Conservation (phyloP, 2,888 invertebrate genomes). For the Zonitis immaculata region DNA sequence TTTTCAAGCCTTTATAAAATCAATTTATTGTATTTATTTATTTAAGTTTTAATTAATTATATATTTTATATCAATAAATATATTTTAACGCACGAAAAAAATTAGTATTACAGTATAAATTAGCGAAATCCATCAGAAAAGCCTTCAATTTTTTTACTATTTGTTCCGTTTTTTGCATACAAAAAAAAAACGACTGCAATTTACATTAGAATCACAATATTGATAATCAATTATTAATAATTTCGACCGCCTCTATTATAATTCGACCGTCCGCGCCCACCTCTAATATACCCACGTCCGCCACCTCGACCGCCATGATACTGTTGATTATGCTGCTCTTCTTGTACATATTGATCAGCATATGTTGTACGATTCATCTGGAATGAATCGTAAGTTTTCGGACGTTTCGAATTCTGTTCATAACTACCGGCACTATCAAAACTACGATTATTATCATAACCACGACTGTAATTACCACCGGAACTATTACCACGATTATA, state of each 20-base stretch:
- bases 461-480: conserved; percentile 22
- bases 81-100: no score
- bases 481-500: background rate
- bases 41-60: background rate
- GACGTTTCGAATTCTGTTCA: conserved; percentile 41
- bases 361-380: conserved; percentile 44
- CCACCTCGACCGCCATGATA: conserved; percentile 37
- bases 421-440: conserved; percentile 38
- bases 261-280: conserved; percentile 42
- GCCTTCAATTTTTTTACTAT: no score
- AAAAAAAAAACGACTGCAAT: no score
- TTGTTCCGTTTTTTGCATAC: no score
- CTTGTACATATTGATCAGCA: conserved; percentile 49
- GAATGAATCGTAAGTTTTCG: conserved; percentile 47
- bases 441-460: conserved; percentile 30
- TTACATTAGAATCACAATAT: no score
- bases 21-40: background rate
- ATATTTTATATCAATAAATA: background rate
- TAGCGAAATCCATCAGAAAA: no score
- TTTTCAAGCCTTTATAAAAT: conserved; percentile 21
- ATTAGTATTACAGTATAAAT: no score
- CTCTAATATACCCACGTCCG: conserved; percentile 26
- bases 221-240: conserved; percentile 11
- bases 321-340: conserved; percentile 45
- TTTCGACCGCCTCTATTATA: conserved; percentile 42